These are phyloP conservation scores for Philonicus albiceps DNA, from an alignment of 2,888 invertebrate species.

Conservation along the genomic window DNA sequence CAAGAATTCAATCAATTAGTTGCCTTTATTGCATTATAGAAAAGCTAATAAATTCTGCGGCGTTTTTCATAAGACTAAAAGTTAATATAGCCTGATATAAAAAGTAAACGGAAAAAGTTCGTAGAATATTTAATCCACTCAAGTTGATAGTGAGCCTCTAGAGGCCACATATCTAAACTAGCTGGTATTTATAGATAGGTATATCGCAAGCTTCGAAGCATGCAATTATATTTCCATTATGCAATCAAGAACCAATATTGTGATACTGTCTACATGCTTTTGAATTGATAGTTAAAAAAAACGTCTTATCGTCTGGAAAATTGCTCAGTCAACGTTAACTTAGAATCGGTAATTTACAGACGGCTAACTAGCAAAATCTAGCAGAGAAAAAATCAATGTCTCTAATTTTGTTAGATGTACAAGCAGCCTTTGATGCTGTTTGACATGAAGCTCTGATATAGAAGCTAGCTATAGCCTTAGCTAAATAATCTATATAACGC, in stretches of 20 bases:
- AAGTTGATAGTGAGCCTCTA: neutral
- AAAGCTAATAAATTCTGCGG: neutral
- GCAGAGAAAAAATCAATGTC: too few relatives aligned
- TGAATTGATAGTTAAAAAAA: neutral
- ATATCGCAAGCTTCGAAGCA: neutral
- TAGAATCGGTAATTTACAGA: neutral
- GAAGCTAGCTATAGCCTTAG: too few relatives aligned
- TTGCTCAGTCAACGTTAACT: neutral
- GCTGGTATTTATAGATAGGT: neutral
- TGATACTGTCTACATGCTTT: neutral
- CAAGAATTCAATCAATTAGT: neutral
- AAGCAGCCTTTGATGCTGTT: too few relatives aligned
- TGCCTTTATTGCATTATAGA: neutral
- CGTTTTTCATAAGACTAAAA: neutral
- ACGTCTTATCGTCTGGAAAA: neutral
- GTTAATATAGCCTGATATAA: neutral
- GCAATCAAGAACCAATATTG: neutral
- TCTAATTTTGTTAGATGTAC: too few relatives aligned
- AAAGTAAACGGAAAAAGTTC: neutral
- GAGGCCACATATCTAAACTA: neutral
- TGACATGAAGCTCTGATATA: too few relatives aligned
- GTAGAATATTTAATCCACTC: neutral
- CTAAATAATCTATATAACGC: too few relatives aligned
- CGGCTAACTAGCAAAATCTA: too few relatives aligned
- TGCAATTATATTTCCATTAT: neutral